A percentile compares a stretch with the other conserved stretches of the same genome.
Evolutionary conservation across 2,113 vertebrate genomes (phyloP).

Genomic region (Sebastes schlegelii): DNA sequence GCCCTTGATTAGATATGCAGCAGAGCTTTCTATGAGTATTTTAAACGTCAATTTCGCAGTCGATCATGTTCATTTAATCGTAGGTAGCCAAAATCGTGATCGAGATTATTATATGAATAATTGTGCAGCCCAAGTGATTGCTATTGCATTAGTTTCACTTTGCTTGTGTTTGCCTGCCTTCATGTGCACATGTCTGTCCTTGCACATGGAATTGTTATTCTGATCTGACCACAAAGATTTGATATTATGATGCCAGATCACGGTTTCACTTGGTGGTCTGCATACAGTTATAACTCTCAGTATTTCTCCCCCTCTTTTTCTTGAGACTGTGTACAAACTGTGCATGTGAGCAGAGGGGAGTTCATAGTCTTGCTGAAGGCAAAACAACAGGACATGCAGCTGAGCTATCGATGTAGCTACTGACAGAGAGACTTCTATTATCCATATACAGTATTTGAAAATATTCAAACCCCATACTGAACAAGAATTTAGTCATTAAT

Average conservation of each 20-base stretch:
- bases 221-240: slow-evolving; percentile 3
- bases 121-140: too few species aligned
- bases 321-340: not conserved
- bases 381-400: slow-evolving; percentile 15
- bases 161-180: slow-evolving; percentile 4
- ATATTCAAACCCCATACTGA: not conserved
- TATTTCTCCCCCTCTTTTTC: not conserved
- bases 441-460: not conserved
- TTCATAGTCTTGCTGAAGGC: slow-evolving; percentile 14
- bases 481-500: not conserved
- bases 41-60: too few species aligned
- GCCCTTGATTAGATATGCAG: too few species aligned
- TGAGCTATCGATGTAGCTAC: not conserved
- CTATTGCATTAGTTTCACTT: slow-evolving; percentile 7
- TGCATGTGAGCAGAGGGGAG: not conserved
- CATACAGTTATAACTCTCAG: not conserved
- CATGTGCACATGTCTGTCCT: not conserved
- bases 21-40: too few species aligned
- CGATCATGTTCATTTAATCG: too few species aligned
- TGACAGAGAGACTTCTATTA: not conserved
- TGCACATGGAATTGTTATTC: not conserved
- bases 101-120: too few species aligned
- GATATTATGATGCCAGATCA: not conserved
- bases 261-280: not conserved
- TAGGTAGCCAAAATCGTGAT: too few species aligned